Evolutionary conservation across 2,888 invertebrate species (phyloP).

Genomic region (Tanypteryx hageni): DNA sequence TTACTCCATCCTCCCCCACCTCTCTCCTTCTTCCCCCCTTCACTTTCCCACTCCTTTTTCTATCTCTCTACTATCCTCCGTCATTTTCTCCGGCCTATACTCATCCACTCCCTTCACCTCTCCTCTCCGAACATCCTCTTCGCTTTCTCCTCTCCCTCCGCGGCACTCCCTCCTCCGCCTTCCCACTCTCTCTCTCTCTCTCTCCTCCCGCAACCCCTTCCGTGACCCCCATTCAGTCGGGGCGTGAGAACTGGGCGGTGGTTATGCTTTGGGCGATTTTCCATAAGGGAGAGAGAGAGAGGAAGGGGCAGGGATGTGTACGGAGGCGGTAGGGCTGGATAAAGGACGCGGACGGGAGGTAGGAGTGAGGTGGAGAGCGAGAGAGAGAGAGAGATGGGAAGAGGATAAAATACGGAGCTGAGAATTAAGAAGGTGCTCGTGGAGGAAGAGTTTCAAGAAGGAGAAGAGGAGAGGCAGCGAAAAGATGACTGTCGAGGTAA

Average conservation of each 20-base stretch:
- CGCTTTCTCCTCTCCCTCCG: background rate
- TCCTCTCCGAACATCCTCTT: background rate
- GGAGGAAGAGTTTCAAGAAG: too few relatives aligned
- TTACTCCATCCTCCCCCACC: background rate
- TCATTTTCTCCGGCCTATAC: background rate
- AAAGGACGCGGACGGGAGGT: too few relatives aligned
- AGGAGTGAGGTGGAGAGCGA: too few relatives aligned
- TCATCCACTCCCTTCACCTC: background rate
- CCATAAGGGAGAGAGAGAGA: constrained; percentile 17
- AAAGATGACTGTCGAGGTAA: too few relatives aligned
- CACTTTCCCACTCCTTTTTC: background rate
- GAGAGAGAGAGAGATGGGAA: background rate
- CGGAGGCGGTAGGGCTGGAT: too few relatives aligned
- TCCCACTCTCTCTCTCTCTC: background rate
- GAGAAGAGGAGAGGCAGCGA: too few relatives aligned
- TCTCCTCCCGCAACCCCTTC: constrained; percentile 2
- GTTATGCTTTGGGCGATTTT: constrained; percentile 32
- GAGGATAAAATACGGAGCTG: constrained; percentile 22
- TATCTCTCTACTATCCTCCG: background rate
- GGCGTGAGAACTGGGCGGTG: constrained; percentile 59
- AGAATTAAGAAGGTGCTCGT: constrained; percentile 7
- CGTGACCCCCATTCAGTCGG: constrained; percentile 6
- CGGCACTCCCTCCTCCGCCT: background rate
- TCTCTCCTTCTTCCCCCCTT: background rate
- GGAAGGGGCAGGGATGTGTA: too few relatives aligned